phyloP scores from a whole-genome alignment of 2,888 invertebrate genomes.

The Eristalis pertinax region DNA sequence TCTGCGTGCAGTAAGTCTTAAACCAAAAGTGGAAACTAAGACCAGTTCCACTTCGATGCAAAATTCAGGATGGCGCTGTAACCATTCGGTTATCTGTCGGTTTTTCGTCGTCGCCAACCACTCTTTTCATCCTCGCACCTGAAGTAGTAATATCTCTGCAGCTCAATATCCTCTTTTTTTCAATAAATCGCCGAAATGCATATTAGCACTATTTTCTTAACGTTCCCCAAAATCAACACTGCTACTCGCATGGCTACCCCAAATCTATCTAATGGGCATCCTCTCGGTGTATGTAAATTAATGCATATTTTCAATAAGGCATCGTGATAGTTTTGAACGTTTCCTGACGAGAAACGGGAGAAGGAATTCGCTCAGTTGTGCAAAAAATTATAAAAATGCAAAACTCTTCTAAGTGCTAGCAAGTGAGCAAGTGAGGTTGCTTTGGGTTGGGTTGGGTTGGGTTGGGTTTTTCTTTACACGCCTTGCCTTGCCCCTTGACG shows the following conservation, averaged over 20 bases:
- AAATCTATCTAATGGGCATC: slow-evolving; percentile 33
- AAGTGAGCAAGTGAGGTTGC: background rate
- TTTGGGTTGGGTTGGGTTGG: slow-evolving; percentile 9
- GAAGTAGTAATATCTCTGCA: background rate
- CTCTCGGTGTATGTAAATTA: slow-evolving; percentile 46
- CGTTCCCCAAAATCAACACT: slow-evolving; percentile 44
- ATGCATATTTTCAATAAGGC: slow-evolving; percentile 59
- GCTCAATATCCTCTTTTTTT: background rate
- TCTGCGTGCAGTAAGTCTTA: no score
- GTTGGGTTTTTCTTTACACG: slow-evolving; percentile 28
- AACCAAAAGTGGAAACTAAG: no score
- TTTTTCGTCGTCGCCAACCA: no score
- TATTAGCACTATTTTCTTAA: slow-evolving; percentile 54
- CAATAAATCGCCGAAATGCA: slow-evolving; percentile 63
- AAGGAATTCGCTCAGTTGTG: slow-evolving; percentile 31
- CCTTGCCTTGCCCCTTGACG: background rate
- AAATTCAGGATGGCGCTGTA: no score
- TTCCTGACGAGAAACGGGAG: background rate
- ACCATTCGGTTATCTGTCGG: no score
- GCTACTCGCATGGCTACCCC: slow-evolving; percentile 43
- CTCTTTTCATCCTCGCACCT: background rate
- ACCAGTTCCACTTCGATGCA: no score
- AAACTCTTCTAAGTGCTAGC: background rate
- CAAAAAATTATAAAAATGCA: background rate
- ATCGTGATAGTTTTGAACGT: slow-evolving; percentile 58